Conservation (phyloP, 2,797 vertebrate genomes). For the Phalloptychus januarius region DNA sequence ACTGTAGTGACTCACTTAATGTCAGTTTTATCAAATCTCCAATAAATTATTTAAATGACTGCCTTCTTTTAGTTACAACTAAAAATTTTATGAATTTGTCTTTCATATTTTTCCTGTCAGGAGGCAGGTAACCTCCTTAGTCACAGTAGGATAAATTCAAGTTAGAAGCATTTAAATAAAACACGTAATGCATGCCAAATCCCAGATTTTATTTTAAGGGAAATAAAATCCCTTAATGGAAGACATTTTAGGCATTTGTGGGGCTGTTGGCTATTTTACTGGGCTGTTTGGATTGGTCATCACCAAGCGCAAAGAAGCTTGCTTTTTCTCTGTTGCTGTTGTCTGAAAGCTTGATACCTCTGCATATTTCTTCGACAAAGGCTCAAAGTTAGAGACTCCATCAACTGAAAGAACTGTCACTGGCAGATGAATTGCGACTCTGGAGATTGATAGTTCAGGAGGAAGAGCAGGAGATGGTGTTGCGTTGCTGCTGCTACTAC, state of each 20-base stretch:
- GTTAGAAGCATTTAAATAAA: background rate
- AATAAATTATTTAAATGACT: background rate
- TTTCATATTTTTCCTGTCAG: background rate
- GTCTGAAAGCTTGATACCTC: conserved; percentile 7
- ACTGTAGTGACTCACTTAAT: background rate
- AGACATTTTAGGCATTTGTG: conserved; percentile 8
- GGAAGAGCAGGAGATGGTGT: conserved; percentile 4
- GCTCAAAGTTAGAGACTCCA: conserved; percentile 24
- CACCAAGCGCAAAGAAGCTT: conserved; percentile 12
- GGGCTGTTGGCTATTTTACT: conserved; percentile 8
- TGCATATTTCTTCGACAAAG: conserved; percentile 32
- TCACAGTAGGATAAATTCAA: background rate
- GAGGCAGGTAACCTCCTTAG: background rate
- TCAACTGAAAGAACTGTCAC: conserved; percentile 22
- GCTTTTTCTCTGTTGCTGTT: background rate
- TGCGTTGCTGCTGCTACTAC: background rate
- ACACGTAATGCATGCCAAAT: background rate
- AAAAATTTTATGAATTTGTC: background rate
- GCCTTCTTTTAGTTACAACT: background rate
- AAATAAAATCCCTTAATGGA: background rate
- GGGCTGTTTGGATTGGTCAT: conserved; percentile 27
- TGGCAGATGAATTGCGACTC: conserved; percentile 27
- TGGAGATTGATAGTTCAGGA: background rate
- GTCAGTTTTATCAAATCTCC: background rate
- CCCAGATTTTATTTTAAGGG: background rate